phyloP scores from a whole-genome alignment of 30 jellyfish, hydroid and myxozoan species.

The Rhopilema esculentum region DNA sequence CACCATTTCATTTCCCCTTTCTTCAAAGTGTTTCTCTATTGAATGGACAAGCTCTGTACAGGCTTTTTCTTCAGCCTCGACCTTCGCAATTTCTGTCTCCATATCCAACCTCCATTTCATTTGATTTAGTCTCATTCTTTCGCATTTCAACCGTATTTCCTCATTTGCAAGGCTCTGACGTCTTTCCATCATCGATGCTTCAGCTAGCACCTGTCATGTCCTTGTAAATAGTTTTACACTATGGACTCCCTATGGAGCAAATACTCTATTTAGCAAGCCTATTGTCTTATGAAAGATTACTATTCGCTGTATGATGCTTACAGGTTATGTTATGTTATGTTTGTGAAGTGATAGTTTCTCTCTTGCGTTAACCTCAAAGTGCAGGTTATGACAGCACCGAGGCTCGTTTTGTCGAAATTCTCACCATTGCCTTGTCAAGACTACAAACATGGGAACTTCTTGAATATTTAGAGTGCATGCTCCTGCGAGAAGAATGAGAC shows the following conservation, averaged over 20 bases:
- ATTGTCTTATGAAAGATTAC: too few relatives aligned
- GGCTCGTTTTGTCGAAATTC: constrained; percentile 14
- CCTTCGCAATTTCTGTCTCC: not conserved
- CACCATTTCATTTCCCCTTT: not conserved
- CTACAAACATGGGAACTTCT: constrained; percentile 1
- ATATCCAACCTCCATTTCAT: too few relatives aligned
- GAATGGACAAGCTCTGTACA: constrained; percentile 5
- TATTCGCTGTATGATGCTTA: too few relatives aligned
- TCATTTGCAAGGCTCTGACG: constrained; percentile 22
- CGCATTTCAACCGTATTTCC: constrained; percentile 22
- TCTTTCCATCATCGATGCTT: constrained; percentile 19
- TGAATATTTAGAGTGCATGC: not conserved
- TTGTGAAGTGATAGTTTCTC: too few relatives aligned
- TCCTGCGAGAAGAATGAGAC: constrained; percentile 27
- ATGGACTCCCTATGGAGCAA: too few relatives aligned
- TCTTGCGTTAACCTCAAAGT: too few relatives aligned
- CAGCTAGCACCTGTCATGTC: too few relatives aligned
- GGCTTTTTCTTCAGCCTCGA: not conserved
- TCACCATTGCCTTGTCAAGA: not conserved
- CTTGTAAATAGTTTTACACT: too few relatives aligned
- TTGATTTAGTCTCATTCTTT: constrained; percentile 12
- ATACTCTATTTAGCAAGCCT: too few relatives aligned
- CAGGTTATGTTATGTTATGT: too few relatives aligned
- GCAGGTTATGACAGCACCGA: too few relatives aligned
- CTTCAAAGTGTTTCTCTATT: constrained; percentile 6